A percentile compares a stretch with the other conserved stretches of the same genome.
phyloP scores from a whole-genome alignment of 2,113 vertebrate species.

The Platysternon megacephalum region DNA sequence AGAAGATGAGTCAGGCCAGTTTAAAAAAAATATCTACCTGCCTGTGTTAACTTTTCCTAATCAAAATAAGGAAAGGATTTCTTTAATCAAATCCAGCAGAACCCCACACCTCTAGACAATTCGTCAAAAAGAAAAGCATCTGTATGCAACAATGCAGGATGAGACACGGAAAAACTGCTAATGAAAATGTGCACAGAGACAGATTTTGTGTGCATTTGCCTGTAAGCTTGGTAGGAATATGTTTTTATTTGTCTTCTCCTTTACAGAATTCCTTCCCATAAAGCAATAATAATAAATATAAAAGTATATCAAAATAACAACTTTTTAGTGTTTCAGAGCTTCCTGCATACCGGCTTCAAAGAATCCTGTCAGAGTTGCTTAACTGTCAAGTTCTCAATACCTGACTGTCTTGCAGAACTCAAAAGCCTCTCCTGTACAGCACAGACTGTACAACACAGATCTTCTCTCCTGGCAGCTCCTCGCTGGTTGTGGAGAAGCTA shows the following conservation, averaged over 20 bases:
- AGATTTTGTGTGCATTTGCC: not conserved
- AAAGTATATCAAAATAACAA: not conserved
- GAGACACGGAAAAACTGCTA: not conserved
- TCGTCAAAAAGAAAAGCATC: not conserved
- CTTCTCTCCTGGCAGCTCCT: not conserved
- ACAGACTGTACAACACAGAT: not conserved
- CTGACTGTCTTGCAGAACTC: not conserved
- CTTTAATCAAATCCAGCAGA: not conserved
- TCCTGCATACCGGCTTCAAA: not conserved
- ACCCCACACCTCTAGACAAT: not conserved
- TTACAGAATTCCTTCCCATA: not conserved
- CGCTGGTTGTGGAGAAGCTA: not conserved
- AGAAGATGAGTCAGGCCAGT: not conserved
- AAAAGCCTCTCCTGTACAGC: not conserved
- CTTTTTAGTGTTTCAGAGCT: not conserved
- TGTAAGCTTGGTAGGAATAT: not conserved
- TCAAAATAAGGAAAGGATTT: constrained; percentile 9
- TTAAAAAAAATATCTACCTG: not conserved
- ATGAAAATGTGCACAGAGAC: not conserved
- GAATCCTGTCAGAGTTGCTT: not conserved
- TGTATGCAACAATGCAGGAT: not conserved
- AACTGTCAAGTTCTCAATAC: not conserved
- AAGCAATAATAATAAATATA: not conserved
- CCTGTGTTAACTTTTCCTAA: constrained; percentile 22
- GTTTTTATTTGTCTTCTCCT: not conserved